Percentiles rank a stretch among this genome's conserved stretches.
phyloP scores from a whole-genome alignment of 1,140 invertebrate species.

The Scaptomyza pallida region DNA sequence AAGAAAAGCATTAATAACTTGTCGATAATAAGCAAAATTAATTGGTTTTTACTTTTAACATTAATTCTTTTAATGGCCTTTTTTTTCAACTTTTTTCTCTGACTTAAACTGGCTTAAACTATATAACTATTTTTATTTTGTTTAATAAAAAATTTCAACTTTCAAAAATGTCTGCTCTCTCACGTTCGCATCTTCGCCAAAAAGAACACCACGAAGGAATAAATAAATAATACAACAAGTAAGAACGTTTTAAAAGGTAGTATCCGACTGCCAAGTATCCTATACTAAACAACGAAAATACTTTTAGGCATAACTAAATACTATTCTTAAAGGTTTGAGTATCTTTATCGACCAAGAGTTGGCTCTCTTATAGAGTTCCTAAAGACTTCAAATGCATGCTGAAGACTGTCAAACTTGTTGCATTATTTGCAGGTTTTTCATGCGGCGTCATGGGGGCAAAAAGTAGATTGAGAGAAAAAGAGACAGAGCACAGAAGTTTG shows the following conservation, averaged over 20 bases:
- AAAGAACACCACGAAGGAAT: not conserved
- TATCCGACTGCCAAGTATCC: not conserved
- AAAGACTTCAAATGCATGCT: not conserved
- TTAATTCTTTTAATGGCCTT: too few species aligned
- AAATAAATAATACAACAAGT: not conserved
- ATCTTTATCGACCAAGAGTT: too few species aligned
- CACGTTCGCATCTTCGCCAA: constrained; percentile 7
- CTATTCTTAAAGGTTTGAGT: too few species aligned
- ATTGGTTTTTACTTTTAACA: too few species aligned
- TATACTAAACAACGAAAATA: too few species aligned
- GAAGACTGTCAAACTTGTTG: constrained; percentile 59
- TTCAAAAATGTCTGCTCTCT: constrained; percentile 3
- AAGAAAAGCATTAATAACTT: not conserved
- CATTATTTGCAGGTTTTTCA: constrained; percentile 56
- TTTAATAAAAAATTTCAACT: not conserved
- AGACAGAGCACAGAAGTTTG: not conserved
- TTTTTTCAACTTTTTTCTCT: too few species aligned
- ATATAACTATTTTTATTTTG: too few species aligned
- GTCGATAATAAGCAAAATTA: not conserved
- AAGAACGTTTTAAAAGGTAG: not conserved
- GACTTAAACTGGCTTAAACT: too few species aligned
- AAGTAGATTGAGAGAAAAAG: not conserved
- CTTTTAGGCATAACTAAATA: too few species aligned
- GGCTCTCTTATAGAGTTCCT: too few species aligned
- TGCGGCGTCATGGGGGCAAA: not conserved